Conservation (phyloP, 2,888 invertebrate species). For the Gandaritis pyraliata region DNA sequence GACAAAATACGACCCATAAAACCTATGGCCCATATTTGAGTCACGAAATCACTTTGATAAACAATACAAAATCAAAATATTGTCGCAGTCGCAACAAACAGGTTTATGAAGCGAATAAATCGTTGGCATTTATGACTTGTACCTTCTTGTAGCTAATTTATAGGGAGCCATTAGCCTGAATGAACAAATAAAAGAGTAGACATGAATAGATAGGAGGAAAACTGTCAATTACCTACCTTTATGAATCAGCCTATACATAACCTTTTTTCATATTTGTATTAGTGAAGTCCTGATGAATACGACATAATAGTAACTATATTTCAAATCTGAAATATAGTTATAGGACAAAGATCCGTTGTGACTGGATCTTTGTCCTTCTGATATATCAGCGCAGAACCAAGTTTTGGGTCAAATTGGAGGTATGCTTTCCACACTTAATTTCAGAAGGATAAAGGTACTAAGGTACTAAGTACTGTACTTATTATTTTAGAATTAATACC, state of each 20-base stretch:
- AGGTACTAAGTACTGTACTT: too few relatives aligned
- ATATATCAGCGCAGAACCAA: too few relatives aligned
- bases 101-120: conserved; percentile 22
- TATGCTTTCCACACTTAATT: too few relatives aligned
- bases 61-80: conserved; percentile 24
- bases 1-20: conserved; percentile 5
- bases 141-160: conserved; percentile 20
- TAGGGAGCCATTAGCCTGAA: conserved; percentile 28
- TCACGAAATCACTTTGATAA: conserved; percentile 15
- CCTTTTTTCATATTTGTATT: too few relatives aligned
- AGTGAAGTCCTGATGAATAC: too few relatives aligned
- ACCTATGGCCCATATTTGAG: conserved; percentile 12
- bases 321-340: too few relatives aligned
- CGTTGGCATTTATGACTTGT: conserved; percentile 18
- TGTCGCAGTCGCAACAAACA: conserved; percentile 6
- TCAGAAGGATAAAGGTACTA: too few relatives aligned
- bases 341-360: too few relatives aligned
- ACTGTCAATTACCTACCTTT: neutral
- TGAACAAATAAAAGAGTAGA: conserved; percentile 23
- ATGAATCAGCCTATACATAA: conserved; percentile 1
- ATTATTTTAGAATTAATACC: too few relatives aligned
- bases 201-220: conserved; percentile 22
- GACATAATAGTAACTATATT: too few relatives aligned
- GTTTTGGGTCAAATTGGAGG: too few relatives aligned
- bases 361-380: too few relatives aligned